Conservation (phyloP, 2,797 vertebrate species). For the Percopsis omiscomaycus region DNA sequence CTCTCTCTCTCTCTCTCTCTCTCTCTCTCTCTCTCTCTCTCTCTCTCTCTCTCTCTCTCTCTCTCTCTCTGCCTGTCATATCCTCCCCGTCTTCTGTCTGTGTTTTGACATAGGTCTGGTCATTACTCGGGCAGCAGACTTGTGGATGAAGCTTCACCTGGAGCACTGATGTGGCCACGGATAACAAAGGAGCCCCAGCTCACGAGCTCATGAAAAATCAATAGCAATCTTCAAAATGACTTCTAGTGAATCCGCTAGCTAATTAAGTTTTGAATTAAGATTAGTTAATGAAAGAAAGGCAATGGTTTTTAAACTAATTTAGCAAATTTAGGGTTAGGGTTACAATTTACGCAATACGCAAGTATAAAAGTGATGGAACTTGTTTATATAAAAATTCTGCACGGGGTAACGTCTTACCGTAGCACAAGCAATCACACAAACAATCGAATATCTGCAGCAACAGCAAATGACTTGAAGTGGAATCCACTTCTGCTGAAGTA, state of each 20-base stretch:
- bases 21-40: no score
- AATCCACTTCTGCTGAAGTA: constrained; percentile 38
- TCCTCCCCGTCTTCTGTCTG: constrained; percentile 19
- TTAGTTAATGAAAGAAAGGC: neutral
- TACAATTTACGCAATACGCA: no score
- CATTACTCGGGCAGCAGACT: constrained; percentile 52
- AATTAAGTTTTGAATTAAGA: constrained; percentile 6
- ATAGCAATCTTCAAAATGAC: neutral
- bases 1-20: no score
- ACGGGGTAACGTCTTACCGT: no score
- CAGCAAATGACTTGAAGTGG: neutral
- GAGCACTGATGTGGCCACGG: constrained; percentile 34
- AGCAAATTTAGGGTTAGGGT: no score
- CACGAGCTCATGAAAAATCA: constrained; percentile 18
- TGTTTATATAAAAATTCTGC: no score
- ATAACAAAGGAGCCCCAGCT: constrained; percentile 37
- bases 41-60: neutral
- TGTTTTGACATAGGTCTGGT: constrained; percentile 55
- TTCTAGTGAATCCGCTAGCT: neutral
- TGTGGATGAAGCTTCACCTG: constrained; percentile 42
- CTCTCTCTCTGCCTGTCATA: constrained; percentile 18
- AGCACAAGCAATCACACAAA: no score
- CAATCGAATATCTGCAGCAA: no score
- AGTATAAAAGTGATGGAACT: no score
- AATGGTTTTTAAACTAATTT: no score